Evolutionary conservation across 2,797 vertebrate genomes (phyloP), one percentile per base, ranked within the genome.

Genomic region (Cuculus canorus): DNA sequence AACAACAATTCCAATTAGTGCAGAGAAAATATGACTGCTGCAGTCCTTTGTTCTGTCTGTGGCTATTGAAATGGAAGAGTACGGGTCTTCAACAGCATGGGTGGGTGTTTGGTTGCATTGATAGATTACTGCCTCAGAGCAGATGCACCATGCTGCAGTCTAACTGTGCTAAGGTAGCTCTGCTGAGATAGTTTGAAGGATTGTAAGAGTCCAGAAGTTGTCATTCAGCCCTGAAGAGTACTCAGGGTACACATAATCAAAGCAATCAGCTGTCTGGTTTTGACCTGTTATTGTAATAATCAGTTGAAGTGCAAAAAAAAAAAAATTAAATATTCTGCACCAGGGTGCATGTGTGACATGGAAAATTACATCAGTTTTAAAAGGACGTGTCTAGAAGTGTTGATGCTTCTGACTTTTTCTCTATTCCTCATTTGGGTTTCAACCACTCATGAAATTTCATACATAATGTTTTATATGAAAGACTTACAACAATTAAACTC

Each of bases 241-340:
- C 83, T 95, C 69, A 72, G 45, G 43, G 60, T 45, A 59, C 69
- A 15, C 1, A 2, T 69, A 92, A 94, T 86, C 68, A 75, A 56
- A 92, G 83, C 48, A 80, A 82, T 86, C 30, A 39, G 27, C 60
- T 93, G 43, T 78, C 64, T 80, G 53, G 1, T 84, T 96, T 93
- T 95, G 78, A 95, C 71, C 48, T 91, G 75, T 82, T 95, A 64
- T 90, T 94, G 61, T 87, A 94, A 87, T 56, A 81, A 87, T 83
- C 69, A 82, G 57, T 22, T 59, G 47, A 93, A 95, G 47, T 65
- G 35, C 9, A 73, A 84, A 28, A 61, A 84, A 66, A 39, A 85
- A 85, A 53, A 22, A 68, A 60, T 23, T 18, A 43, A 86, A 59
- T 53, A 37, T 66, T 90, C 69, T 92, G 53, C 57, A 65, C 28